phyloP scores from a whole-genome alignment of 2,888 invertebrate genomes.

The Steinernema scapterisci region DNA sequence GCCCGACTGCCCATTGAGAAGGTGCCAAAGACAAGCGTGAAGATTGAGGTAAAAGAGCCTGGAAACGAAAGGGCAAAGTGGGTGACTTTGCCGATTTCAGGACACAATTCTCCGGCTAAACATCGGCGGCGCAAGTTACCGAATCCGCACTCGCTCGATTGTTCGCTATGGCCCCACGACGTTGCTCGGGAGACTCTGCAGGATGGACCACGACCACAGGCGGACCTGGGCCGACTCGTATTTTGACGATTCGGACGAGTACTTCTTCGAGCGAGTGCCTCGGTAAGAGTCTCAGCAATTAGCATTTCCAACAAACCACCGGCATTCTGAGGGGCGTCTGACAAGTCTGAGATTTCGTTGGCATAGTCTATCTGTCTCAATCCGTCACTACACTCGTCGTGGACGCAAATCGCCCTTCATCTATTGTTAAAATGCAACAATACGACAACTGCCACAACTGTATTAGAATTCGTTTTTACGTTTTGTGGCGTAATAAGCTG shows the following conservation, averaged over 20 bases:
- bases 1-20: slow-evolving; percentile 54
- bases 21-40: slow-evolving; percentile 39
- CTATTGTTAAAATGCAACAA: no score
- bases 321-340: no score
- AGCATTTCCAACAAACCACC: not conserved
- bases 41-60: slow-evolving; percentile 41
- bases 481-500: no score
- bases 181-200: slow-evolving; percentile 45
- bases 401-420: no score
- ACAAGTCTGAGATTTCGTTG: no score
- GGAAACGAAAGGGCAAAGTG: slow-evolving; percentile 7
- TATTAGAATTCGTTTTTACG: no score
- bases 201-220: slow-evolving; percentile 66
- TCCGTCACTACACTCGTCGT: no score
- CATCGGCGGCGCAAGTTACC: slow-evolving; percentile 64
- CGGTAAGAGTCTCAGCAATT: slow-evolving; percentile 39
- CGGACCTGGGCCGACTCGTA: slow-evolving; percentile 64
- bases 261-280: slow-evolving; percentile 65
- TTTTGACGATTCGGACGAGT: slow-evolving; percentile 64
- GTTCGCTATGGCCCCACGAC: slow-evolving; percentile 64
- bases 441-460: no score
- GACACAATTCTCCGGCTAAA: slow-evolving; percentile 64
- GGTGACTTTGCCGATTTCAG: slow-evolving; percentile 38
- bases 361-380: no score
- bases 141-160: slow-evolving; percentile 61